Conservation (phyloP, 2,113 vertebrate genomes). For the Oostethus manadensis region DNA sequence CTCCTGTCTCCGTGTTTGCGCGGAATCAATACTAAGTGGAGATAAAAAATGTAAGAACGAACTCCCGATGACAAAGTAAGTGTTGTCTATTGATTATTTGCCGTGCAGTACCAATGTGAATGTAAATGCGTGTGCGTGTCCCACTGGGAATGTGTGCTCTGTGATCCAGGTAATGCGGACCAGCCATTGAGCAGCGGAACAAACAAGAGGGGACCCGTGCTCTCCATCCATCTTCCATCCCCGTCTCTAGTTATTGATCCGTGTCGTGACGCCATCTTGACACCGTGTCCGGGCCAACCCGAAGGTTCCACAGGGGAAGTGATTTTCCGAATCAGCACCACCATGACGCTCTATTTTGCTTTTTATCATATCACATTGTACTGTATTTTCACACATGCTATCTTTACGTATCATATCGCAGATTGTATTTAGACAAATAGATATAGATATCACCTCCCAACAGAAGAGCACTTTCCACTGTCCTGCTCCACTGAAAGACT, state of each 20-base stretch:
- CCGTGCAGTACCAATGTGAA: constrained; percentile 20
- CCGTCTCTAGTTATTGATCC: constrained; percentile 66
- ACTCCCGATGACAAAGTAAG: constrained; percentile 38
- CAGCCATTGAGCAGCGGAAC: constrained; percentile 46
- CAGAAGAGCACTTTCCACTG: too few species aligned
- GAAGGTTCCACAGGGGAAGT: constrained; percentile 32
- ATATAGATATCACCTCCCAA: too few species aligned
- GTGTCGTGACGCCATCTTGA: constrained; percentile 33
- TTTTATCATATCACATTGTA: not conserved
- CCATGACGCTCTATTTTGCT: too few species aligned
- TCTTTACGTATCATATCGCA: too few species aligned
- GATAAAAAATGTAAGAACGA: constrained; percentile 43
- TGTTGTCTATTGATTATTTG: constrained; percentile 50
- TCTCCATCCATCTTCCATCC: constrained; percentile 66
- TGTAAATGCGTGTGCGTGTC: constrained; percentile 39
- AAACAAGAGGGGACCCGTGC: constrained; percentile 54
- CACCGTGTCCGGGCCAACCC: constrained; percentile 37
- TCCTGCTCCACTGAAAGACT: too few species aligned
- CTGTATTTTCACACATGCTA: not conserved
- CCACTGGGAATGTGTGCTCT: constrained; percentile 65
- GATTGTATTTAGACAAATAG: too few species aligned
- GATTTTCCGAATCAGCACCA: too few species aligned
- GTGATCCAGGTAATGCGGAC: constrained; percentile 72
- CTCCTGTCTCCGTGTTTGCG: not conserved
- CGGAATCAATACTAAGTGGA: constrained; percentile 38